A percentile compares a stretch with the other conserved stretches of the same genome.
Evolutionary conservation across 2,888 invertebrate species (phyloP).

Genomic region (Eristalis pertinax): DNA sequence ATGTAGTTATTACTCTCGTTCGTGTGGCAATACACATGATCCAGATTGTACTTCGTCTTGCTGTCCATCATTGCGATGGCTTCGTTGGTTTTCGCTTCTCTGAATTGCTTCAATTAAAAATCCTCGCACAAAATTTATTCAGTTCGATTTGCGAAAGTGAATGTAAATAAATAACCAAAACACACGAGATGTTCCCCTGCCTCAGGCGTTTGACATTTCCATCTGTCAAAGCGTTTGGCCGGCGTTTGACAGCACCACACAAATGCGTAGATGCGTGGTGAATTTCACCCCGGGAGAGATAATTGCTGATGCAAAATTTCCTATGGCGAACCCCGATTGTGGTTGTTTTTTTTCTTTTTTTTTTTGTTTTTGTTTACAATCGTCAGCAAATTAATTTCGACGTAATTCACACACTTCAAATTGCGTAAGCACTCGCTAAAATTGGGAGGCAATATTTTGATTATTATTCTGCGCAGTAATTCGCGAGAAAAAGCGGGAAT

Average conservation of each 20-base stretch:
- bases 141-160: not conserved
- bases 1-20: slow-evolving; percentile 75
- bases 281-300: slow-evolving; percentile 51
- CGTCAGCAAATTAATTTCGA: slow-evolving; percentile 21
- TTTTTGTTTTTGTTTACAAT: slow-evolving; percentile 65
- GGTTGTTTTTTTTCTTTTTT: slow-evolving; percentile 17
- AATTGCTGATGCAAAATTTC: slow-evolving; percentile 60
- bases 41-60: slow-evolving; percentile 76
- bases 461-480: slow-evolving; percentile 9
- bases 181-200: slow-evolving; percentile 33
- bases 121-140: not conserved
- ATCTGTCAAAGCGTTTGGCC: slow-evolving; percentile 50
- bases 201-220: slow-evolving; percentile 58
- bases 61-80: slow-evolving; percentile 73
- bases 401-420: slow-evolving; percentile 1
- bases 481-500: slow-evolving; percentile 4
- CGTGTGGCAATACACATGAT: slow-evolving; percentile 78
- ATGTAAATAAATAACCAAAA: slow-evolving; percentile 66
- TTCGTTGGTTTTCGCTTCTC: slow-evolving; percentile 24
- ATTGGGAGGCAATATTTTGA: slow-evolving; percentile 8
- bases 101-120: slow-evolving; percentile 68
- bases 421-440: not conserved
- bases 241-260: slow-evolving; percentile 58
- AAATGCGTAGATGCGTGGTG: slow-evolving; percentile 69
- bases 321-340: slow-evolving; percentile 45